Conservation (phyloP, 2,797 vertebrate genomes). For the Dallia pectoralis region DNA sequence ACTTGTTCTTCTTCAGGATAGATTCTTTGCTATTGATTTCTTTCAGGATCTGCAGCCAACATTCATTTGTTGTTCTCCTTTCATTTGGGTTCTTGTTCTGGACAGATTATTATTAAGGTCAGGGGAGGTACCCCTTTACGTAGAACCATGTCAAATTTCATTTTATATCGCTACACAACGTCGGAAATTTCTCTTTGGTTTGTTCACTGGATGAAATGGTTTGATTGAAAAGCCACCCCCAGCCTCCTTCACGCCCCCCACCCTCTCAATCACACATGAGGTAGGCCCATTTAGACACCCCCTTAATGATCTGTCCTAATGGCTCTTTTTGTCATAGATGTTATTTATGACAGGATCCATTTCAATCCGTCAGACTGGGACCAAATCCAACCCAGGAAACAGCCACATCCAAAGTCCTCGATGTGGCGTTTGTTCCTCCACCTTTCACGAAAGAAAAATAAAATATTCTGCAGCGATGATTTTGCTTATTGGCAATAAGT, state of each 20-base stretch:
- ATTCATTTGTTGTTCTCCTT: constrained; percentile 21
- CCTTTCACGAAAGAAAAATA: constrained; percentile 39
- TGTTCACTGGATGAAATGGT: constrained; percentile 66
- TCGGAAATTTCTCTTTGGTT: constrained; percentile 71
- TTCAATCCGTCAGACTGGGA: constrained; percentile 69
- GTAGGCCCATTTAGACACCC: constrained; percentile 73
- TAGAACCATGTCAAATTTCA: constrained; percentile 66
- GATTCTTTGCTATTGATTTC: constrained; percentile 27
- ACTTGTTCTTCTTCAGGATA: constrained; percentile 10
- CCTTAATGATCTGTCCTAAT: constrained; percentile 69
- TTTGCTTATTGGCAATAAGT: constrained; percentile 60
- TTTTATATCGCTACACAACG: constrained; percentile 61
- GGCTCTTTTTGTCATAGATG: constrained; percentile 68
- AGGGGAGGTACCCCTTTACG: constrained; percentile 47
- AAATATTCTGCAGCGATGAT: constrained; percentile 44
- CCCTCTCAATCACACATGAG: constrained; percentile 60
- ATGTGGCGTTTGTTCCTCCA: constrained; percentile 36
- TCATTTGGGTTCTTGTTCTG: constrained; percentile 30
- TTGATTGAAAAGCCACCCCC: constrained; percentile 65
- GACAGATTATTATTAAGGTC: constrained; percentile 43
- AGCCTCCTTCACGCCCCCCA: constrained; percentile 52
- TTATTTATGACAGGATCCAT: constrained; percentile 75
- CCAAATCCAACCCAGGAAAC: constrained; percentile 46
- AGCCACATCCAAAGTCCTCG: constrained; percentile 36
- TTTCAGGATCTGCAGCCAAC: constrained; percentile 6